Conservation (phyloP, 2,888 invertebrate genomes). For the Acleris literana region DNA sequence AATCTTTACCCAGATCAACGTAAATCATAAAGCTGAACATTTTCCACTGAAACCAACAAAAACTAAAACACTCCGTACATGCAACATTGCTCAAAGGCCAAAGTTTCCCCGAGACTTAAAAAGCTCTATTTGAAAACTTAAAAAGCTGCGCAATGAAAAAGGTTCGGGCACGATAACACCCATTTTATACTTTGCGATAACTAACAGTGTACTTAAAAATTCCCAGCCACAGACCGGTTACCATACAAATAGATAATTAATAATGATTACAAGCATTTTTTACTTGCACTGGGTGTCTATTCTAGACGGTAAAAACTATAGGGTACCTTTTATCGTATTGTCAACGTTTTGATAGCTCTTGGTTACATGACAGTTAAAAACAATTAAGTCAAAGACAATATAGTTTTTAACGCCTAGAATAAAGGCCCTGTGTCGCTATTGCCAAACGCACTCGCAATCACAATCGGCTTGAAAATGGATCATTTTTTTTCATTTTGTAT, state of each 20-base stretch:
- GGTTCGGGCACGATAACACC: conserved; percentile 20
- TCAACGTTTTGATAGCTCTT: no score
- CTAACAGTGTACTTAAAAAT: conserved; percentile 24
- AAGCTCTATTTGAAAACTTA: conserved; percentile 28
- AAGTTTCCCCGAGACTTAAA: conserved; percentile 19
- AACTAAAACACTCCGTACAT: conserved; percentile 6
- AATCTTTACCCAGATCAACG: conserved; percentile 8
- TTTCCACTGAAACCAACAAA: conserved; percentile 4
- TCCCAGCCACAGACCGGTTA: neutral
- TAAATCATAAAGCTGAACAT: conserved; percentile 1
- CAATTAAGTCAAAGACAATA: no score
- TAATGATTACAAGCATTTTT: no score
- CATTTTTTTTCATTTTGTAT: no score
- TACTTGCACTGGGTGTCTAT: no score
- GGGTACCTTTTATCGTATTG: no score
- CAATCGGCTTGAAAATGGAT: no score
- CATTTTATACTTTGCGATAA: conserved; percentile 28
- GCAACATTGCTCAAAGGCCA: conserved; percentile 21
- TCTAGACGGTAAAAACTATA: no score
- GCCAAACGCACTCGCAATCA: no score
- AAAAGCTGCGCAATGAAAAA: conserved; percentile 28
- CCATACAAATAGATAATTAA: conserved; percentile 6
- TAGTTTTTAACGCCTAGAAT: no score
- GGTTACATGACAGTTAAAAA: no score
- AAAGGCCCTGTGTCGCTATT: no score